Conservation (phyloP, 2,888 invertebrate species). For the Drosophila putrida region DNA sequence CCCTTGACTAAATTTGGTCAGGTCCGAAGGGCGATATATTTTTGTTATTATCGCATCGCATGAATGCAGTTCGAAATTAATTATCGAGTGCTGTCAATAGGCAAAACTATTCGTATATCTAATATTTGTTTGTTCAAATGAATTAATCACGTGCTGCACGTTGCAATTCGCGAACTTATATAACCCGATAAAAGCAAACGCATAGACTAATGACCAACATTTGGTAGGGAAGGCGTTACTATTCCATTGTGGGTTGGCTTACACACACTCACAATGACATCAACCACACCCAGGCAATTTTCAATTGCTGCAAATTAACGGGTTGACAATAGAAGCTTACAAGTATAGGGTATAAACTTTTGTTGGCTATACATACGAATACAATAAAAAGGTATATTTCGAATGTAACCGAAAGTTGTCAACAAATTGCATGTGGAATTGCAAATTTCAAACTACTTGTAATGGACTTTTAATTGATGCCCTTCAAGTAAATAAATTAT, state of each 20-base stretch:
- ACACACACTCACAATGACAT: slow-evolving; percentile 23
- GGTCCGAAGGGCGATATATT: slow-evolving; percentile 17
- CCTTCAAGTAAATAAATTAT: slow-evolving; percentile 10
- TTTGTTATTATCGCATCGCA: slow-evolving; percentile 25
- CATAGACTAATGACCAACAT: slow-evolving; percentile 37
- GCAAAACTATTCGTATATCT: slow-evolving; percentile 14
- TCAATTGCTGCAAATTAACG: slow-evolving; percentile 42
- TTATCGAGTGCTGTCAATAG: slow-evolving; percentile 22
- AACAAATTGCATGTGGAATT: slow-evolving; percentile 37
- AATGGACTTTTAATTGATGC: slow-evolving; percentile 57
- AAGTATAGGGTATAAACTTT: slow-evolving; percentile 19
- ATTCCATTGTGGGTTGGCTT: slow-evolving; percentile 32
- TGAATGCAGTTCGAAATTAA: slow-evolving; percentile 40
- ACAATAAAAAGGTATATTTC: slow-evolving; percentile 3
- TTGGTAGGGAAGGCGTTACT: slow-evolving; percentile 34
- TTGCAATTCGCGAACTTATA: slow-evolving; percentile 48
- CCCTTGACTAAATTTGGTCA: slow-evolving; percentile 11
- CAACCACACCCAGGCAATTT: slow-evolving; percentile 59
- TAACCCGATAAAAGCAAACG: slow-evolving; percentile 13
- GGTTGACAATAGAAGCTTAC: slow-evolving; percentile 31
- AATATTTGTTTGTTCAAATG: slow-evolving; percentile 29
- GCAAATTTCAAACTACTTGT: slow-evolving; percentile 12
- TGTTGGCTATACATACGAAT: neutral
- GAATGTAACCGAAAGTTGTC: slow-evolving; percentile 27
- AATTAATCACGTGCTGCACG: slow-evolving; percentile 54